Evolutionary conservation across 2,797 vertebrate species (phyloP).

Genomic region (Alcedo quadribrachys): DNA sequence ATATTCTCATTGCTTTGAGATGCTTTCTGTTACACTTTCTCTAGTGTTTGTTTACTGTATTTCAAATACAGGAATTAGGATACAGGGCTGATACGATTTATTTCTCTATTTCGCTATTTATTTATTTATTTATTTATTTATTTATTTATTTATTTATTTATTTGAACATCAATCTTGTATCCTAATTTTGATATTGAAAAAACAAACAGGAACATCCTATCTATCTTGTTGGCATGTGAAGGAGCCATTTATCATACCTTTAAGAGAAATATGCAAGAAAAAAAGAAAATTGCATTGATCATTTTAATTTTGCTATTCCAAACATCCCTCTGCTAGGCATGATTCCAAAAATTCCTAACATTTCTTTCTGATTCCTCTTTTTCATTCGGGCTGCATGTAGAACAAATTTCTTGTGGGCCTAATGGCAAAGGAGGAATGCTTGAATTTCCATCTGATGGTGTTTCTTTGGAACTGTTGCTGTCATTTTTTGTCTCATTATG

Average conservation of each 20-base stretch:
- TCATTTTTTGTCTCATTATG: constrained; percentile 65
- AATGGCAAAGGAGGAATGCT: constrained; percentile 65
- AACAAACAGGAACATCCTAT: constrained; percentile 19
- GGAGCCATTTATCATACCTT: background rate
- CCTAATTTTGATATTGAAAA: constrained; percentile 30
- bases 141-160: background rate
- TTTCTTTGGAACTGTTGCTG: constrained; percentile 74
- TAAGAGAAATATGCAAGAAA: background rate
- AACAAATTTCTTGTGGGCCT: constrained; percentile 27
- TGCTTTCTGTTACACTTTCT: background rate
- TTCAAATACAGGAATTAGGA: constrained; percentile 43
- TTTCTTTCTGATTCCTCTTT: constrained; percentile 44
- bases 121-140: background rate
- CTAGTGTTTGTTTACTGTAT: constrained; percentile 28
- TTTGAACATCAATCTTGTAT: background rate
- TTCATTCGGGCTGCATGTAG: constrained; percentile 45
- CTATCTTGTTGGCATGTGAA: background rate
- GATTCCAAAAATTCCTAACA: constrained; percentile 33
- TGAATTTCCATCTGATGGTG: constrained; percentile 72
- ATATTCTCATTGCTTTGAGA: background rate
- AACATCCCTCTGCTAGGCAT: constrained; percentile 47
- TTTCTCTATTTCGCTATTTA: background rate
- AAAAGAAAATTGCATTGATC: background rate
- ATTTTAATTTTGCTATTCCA: background rate
- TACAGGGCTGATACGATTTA: background rate